Conservation (phyloP, 2,888 invertebrate genomes). For the Aleiodes leptofemur region DNA sequence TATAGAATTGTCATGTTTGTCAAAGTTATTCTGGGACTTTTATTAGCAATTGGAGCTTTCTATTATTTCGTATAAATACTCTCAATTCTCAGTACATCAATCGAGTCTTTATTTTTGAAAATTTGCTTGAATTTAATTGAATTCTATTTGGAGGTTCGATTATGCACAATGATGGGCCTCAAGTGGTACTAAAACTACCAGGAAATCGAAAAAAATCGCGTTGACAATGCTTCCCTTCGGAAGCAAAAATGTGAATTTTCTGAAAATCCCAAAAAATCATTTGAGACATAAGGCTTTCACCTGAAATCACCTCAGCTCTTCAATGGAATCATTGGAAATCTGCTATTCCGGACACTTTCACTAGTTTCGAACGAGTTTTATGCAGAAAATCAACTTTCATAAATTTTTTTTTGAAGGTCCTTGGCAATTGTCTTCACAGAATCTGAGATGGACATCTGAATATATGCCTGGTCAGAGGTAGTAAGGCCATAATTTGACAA, state of each 20-base stretch:
- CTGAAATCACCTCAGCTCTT: no score
- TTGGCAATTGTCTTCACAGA: slow-evolving; percentile 64
- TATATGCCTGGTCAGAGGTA: slow-evolving; percentile 76
- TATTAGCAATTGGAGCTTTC: slow-evolving; percentile 17
- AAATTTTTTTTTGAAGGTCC: no score
- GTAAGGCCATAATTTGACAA: slow-evolving; percentile 67
- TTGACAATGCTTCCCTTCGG: no score
- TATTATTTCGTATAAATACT: slow-evolving; percentile 2
- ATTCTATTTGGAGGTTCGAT: neutral
- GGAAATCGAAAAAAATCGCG: no score
- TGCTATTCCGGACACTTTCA: no score
- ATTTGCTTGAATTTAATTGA: no score
- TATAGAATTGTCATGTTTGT: neutral
- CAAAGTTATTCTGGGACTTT: slow-evolving; percentile 1
- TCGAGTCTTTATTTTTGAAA: neutral
- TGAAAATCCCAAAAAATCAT: no score
- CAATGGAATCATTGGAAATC: no score
- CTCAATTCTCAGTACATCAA: neutral
- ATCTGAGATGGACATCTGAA: slow-evolving; percentile 81
- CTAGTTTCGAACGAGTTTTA: no score
- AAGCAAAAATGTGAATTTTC: no score
- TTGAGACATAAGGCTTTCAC: no score
- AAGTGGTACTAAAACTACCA: neutral
- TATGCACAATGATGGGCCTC: slow-evolving; percentile 4
- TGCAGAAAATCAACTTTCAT: no score